These are phyloP conservation scores for Drosophila biarmipes DNA, from an alignment of 1,140 invertebrate species.

Conservation along the genomic window DNA sequence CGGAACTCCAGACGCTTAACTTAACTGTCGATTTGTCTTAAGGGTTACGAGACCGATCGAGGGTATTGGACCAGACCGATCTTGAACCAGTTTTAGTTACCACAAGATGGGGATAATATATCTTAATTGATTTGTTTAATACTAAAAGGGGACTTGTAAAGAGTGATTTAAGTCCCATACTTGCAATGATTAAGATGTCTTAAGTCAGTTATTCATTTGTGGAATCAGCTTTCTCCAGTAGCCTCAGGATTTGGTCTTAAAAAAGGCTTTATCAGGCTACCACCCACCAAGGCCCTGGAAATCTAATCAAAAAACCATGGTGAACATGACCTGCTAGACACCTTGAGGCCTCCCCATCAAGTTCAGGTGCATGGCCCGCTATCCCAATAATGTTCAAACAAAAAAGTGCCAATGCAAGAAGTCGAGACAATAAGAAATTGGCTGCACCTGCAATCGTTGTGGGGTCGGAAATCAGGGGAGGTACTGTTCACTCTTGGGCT, in stretches of 20 bases:
- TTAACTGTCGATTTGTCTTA: constrained; percentile 46
- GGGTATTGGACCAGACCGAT: background rate
- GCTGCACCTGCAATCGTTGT: constrained; percentile 47
- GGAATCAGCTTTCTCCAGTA: background rate
- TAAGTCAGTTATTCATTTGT: no score
- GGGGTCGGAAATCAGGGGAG: background rate
- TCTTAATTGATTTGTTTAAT: constrained; percentile 1
- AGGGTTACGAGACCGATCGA: constrained; percentile 13
- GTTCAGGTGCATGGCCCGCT: constrained; percentile 21
- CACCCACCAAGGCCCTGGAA: constrained; percentile 16
- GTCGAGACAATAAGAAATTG: constrained; percentile 31
- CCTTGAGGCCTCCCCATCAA: constrained; percentile 22
- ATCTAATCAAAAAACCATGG: background rate
- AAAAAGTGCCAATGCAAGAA: constrained; percentile 21
- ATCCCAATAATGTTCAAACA: constrained; percentile 29
- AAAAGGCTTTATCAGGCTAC: background rate
- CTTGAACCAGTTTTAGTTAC: background rate
- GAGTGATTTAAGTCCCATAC: background rate
- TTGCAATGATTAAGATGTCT: background rate
- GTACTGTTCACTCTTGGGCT: background rate
- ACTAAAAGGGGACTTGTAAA: background rate
- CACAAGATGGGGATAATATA: background rate
- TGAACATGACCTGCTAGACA: constrained; percentile 4
- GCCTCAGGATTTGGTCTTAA: no score
- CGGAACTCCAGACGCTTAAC: constrained; percentile 19